These are phyloP conservation scores for Brachyptera risi DNA, from an alignment of 2,888 invertebrate genomes.

Conservation along the genomic window DNA sequence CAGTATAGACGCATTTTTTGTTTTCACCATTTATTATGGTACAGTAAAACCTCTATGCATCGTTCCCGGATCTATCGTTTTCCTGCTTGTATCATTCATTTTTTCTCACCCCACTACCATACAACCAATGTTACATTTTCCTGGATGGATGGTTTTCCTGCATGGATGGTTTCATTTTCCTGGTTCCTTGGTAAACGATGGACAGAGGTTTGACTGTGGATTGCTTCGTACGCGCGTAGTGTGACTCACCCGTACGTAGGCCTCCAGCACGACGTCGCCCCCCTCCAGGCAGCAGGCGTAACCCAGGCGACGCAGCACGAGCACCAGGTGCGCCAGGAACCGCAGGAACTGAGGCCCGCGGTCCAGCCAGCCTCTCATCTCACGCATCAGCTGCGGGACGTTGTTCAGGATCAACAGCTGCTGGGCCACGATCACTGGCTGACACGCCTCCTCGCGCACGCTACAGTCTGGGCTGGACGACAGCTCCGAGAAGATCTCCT, in stretches of 20 bases:
- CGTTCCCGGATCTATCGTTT: no score
- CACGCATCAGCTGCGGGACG: slow-evolving; percentile 64
- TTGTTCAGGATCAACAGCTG: slow-evolving; percentile 75
- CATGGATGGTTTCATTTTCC: no score
- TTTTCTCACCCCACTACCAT: no score
- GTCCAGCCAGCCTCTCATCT: slow-evolving; percentile 60
- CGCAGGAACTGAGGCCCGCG: slow-evolving; percentile 55
- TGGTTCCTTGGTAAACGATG: no score
- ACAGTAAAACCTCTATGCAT: no score
- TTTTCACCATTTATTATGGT: no score
- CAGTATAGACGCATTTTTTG: no score
- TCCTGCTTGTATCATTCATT: no score
- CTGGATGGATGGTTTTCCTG: no score
- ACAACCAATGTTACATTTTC: no score
- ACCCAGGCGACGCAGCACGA: slow-evolving; percentile 78
- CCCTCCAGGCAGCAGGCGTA: slow-evolving; percentile 63
- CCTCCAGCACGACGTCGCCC: slow-evolving; percentile 71
- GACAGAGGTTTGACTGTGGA: no score
- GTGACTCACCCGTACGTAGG: slow-evolving; percentile 51
- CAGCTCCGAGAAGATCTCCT: slow-evolving; percentile 64
- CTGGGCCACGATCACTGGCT: slow-evolving; percentile 73
- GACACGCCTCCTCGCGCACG: slow-evolving; percentile 56
- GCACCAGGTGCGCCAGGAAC: slow-evolving; percentile 79
- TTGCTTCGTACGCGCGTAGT: no score
- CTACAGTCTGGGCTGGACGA: slow-evolving; percentile 55